phyloP scores from a whole-genome alignment of 2,113 vertebrate species.

The Oryzias celebensis region DNA sequence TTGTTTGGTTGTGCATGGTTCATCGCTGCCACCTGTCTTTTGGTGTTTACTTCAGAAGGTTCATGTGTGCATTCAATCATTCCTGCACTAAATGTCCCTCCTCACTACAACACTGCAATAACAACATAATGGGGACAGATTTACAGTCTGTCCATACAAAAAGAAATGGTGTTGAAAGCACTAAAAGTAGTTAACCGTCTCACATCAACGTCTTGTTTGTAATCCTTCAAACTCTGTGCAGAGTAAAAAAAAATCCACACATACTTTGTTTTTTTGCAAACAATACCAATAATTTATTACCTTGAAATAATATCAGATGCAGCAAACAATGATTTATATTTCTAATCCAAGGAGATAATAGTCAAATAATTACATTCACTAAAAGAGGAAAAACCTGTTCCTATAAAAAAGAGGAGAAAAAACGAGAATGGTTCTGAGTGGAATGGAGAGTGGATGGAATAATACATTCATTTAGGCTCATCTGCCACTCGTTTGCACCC shows the following conservation, averaged over 20 bases:
- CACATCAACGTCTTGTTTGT: constrained; percentile 14
- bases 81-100: no score
- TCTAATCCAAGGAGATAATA: constrained; percentile 66
- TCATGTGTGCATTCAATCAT: no score
- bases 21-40: no score
- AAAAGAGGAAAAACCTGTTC: constrained; percentile 52
- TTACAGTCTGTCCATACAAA: constrained; percentile 23
- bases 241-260: constrained; percentile 1
- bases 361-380: constrained; percentile 70
- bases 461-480: constrained; percentile 56
- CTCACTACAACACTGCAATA: no score
- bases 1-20: no score
- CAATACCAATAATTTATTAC: constrained; percentile 73
- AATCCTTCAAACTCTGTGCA: not conserved
- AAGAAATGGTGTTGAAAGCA: constrained; percentile 21
- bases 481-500: constrained; percentile 19
- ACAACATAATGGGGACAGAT: constrained; percentile 1
- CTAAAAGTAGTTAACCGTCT: constrained; percentile 24
- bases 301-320: constrained; percentile 72
- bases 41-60: no score
- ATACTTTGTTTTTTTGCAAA: constrained; percentile 56
- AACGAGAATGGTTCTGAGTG: constrained; percentile 22
- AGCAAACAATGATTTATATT: constrained; percentile 66
- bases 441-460: constrained; percentile 20
- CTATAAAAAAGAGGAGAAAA: constrained; percentile 2